These are phyloP conservation scores for Nomada fucata DNA, from an alignment of 2,888 invertebrate species.

Conservation along the genomic window DNA sequence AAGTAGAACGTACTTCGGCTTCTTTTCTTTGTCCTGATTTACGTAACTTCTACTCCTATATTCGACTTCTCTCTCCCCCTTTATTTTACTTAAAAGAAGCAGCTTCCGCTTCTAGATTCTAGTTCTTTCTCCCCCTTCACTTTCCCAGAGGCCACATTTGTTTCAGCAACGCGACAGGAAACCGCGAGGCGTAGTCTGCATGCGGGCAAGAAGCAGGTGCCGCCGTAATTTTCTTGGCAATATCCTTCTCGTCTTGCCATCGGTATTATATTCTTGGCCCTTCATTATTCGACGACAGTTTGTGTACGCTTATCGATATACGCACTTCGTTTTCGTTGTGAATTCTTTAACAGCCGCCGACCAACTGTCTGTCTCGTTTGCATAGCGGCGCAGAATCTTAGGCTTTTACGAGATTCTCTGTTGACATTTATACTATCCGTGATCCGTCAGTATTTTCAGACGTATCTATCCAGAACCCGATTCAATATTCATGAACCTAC, in stretches of 20 bases:
- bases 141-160: slow-evolving; percentile 9
- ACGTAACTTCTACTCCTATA: not conserved
- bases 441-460: no score
- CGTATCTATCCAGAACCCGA: no score
- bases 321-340: not conserved
- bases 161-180: slow-evolving; percentile 7
- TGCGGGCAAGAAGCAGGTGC: slow-evolving; percentile 54
- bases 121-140: not conserved
- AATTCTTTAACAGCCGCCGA: not conserved
- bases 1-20: not conserved
- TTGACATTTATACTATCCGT: not conserved
- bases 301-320: slow-evolving; percentile 14
- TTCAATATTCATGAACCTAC: no score
- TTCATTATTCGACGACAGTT: slow-evolving; percentile 31
- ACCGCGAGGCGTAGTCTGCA: slow-evolving; percentile 1
- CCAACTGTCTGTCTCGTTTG: not conserved
- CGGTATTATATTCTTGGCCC: slow-evolving; percentile 17
- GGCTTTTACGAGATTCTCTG: not conserved
- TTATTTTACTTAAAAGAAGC: not conserved
- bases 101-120: not conserved
- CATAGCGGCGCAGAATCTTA: not conserved
- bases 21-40: not conserved
- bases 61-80: not conserved
- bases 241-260: slow-evolving; percentile 19
- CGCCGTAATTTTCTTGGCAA: slow-evolving; percentile 35